Evolutionary conservation across 1,140 invertebrate species (phyloP), one percentile per base, ranked within the genome.

Genomic region (Zaprionus capensis): DNA sequence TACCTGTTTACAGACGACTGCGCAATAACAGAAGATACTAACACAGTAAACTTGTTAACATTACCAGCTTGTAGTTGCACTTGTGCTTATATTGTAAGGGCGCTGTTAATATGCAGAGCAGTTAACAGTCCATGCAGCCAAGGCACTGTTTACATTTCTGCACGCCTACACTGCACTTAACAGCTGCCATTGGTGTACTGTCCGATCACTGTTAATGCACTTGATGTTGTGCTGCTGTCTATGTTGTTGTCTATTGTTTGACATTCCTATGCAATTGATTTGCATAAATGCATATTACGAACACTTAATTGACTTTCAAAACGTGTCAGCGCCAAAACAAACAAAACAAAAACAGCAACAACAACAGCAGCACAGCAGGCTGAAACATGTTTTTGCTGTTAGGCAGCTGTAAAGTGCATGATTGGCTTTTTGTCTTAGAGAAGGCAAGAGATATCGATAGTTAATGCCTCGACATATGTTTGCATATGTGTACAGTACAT

Each of bases 231-330:
- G 57, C 24, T 67, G 7, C 41, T 17, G 41, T 17, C 36, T 66
- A 51, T 58, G 68, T 34, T 17, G 31, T 51, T 70, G 24, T 70
- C 44, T 17, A 41, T 51, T 70, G 24, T 70, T 28, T 62, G 46
- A 26, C 57, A 80, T 80, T 76, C 51, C 49, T 28, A 17, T 75
- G 72, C 38, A 58, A 59, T 76, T 67, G 31, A 59, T 84, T 84
- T 74, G 74, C 81, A 84, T 84, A 85, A 85, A 85, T 85, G 82
- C 74, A 85, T 85, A 78, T 81, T 81, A 85, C 82, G 78, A 78
- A 75, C 82, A 65, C 84, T 85, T 85, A 85, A 85, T 85, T 85
- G 82, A 81, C 82, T 85, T 85, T 85, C 78, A 85, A 85, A 84
- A 84, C 81, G 74, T 84, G 81, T 84, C 81, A 84, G 62, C 55